phyloP scores from a whole-genome alignment of 2,113 vertebrate species.

The Gallinago media region DNA sequence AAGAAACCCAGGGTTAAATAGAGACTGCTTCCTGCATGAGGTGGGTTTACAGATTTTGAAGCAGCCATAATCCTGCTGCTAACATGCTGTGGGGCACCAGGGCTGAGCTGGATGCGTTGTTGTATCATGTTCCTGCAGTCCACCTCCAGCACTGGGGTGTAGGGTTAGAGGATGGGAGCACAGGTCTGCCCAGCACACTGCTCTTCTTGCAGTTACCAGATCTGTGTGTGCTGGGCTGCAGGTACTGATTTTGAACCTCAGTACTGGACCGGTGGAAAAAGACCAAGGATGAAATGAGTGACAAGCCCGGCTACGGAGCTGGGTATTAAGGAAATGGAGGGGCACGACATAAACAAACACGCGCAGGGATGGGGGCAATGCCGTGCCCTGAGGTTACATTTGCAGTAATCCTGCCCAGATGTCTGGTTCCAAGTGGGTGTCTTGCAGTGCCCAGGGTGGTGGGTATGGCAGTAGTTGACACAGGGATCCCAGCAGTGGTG shows the following conservation, averaged over 20 bases:
- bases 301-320: neutral
- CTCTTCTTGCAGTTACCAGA: neutral
- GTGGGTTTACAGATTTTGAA: neutral
- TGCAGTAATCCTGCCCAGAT: slow-evolving; percentile 88
- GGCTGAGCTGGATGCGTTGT: neutral
- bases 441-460: slow-evolving; percentile 87
- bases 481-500: slow-evolving; percentile 92
- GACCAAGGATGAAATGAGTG: neutral
- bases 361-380: neutral
- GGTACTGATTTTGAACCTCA: neutral
- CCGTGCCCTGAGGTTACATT: slow-evolving; percentile 79
- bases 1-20: neutral
- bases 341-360: neutral
- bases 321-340: neutral
- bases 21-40: neutral
- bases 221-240: neutral
- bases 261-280: neutral
- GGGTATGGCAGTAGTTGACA: slow-evolving; percentile 88
- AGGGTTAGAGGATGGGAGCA: neutral
- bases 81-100: neutral
- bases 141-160: neutral
- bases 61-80: neutral
- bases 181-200: neutral
- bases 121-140: fast-evolving
- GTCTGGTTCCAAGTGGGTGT: slow-evolving; percentile 86